Evolutionary conservation across 2,888 invertebrate genomes (phyloP).

Genomic region (Aquatica leii): DNA sequence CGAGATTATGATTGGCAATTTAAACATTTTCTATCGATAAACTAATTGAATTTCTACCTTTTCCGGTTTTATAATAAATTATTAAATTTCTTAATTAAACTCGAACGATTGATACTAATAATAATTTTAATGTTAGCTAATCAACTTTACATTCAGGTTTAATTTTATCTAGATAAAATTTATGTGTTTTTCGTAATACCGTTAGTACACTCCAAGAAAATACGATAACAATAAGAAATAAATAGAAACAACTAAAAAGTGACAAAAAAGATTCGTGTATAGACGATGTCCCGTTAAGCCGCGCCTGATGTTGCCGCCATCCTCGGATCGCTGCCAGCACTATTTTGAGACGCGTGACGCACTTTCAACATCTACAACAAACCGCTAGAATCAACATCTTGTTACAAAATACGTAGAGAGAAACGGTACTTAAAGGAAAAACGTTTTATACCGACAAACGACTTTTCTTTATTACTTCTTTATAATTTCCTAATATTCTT

Average conservation of each 20-base stretch:
- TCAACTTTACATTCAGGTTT: too few relatives aligned
- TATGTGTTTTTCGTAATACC: too few relatives aligned
- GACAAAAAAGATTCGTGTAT: conserved; percentile 21
- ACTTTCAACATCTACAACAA: conserved; percentile 46
- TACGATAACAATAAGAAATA: conserved; percentile 14
- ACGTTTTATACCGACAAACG: not conserved
- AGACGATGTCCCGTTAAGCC: conserved; percentile 41
- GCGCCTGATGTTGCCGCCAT: conserved; percentile 39
- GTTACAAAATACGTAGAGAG: conserved; percentile 1
- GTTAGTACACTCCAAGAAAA: not conserved
- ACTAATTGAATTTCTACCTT: too few relatives aligned
- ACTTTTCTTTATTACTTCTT: too few relatives aligned
- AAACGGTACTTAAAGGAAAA: not conserved
- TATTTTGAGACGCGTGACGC: conserved; percentile 52
- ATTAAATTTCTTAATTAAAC: too few relatives aligned
- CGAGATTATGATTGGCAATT: too few relatives aligned
- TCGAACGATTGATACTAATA: too few relatives aligned
- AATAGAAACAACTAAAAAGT: conserved; percentile 18
- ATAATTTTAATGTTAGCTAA: too few relatives aligned
- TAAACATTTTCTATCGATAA: too few relatives aligned
- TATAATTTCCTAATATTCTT: too few relatives aligned
- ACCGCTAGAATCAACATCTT: conserved; percentile 16
- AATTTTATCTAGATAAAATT: too few relatives aligned
- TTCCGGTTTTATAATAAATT: too few relatives aligned
- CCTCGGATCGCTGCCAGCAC: conserved; percentile 49